A percentile compares a stretch with the other conserved stretches of the same genome.
Conservation (phyloP, 2,888 invertebrate species). For the Apoderus coryli region DNA sequence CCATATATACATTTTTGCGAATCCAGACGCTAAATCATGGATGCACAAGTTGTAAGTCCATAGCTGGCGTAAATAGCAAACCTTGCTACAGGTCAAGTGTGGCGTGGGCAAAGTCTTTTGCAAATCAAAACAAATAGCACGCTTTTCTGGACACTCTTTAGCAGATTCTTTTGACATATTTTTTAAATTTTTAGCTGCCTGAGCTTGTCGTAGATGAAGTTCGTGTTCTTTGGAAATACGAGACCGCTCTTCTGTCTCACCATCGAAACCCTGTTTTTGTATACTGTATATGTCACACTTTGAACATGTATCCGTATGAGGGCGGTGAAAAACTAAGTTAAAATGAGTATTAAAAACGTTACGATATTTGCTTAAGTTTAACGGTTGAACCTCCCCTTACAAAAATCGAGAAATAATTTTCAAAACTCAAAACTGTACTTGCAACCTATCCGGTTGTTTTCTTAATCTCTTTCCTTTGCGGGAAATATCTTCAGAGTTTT, state of each 20-base stretch:
- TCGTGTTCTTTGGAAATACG: constrained; percentile 1
- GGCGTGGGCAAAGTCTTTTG: constrained; percentile 7
- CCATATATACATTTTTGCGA: constrained; percentile 15
- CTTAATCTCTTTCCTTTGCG: too few relatives aligned
- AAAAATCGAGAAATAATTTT: too few relatives aligned
- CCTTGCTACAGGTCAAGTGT: constrained; percentile 11
- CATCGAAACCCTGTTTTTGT: not conserved
- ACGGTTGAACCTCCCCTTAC: not conserved
- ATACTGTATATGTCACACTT: not conserved
- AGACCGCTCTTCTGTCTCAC: not conserved
- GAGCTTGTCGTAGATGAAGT: constrained; percentile 2
- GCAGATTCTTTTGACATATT: not conserved
- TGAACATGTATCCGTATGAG: constrained; percentile 5
- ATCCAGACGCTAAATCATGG: constrained; percentile 9
- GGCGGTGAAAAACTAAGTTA: constrained; percentile 3
- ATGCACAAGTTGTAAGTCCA: constrained; percentile 17
- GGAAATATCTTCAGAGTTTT: too few relatives aligned
- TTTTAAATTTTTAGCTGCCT: constrained; percentile 2
- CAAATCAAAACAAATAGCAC: constrained; percentile 7
- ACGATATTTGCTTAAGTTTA: constrained; percentile 2
- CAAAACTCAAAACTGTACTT: too few relatives aligned
- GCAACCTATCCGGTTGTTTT: too few relatives aligned
- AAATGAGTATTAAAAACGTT: constrained; percentile 2
- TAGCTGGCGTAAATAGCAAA: constrained; percentile 16
- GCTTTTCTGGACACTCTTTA: constrained; percentile 6